Conservation (phyloP, 2,113 vertebrate genomes). For the Hypocryptadius cinnamomeus region DNA sequence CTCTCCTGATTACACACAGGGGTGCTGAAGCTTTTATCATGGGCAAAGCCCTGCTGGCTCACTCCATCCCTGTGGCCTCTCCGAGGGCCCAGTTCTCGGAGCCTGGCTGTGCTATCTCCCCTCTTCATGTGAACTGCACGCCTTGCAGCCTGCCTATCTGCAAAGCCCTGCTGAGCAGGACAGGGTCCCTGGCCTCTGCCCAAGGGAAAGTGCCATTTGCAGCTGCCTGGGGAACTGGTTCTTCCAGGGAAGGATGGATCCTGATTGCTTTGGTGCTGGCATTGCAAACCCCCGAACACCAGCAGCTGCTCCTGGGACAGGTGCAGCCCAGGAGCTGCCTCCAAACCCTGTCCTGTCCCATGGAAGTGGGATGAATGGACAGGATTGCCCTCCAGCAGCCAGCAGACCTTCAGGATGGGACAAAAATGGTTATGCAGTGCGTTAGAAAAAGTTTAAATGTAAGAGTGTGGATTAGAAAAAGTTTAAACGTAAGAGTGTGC, state of each 20-base stretch:
- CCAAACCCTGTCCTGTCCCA: not conserved
- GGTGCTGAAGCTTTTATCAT: conserved; percentile 31
- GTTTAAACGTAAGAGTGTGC: not conserved
- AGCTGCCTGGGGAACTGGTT: not conserved
- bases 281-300: not conserved
- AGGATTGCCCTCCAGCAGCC: not conserved
- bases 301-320: not conserved
- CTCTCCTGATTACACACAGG: conserved; percentile 34
- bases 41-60: conserved; percentile 35
- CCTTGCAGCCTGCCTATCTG: conserved; percentile 13
- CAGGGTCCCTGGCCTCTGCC: not conserved
- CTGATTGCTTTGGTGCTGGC: not conserved
- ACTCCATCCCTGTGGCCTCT: not conserved
- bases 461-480: not conserved
- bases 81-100: accelerated
- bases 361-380: not conserved
- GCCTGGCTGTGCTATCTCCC: not conserved
- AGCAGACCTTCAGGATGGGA: not conserved
- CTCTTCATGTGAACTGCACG: not conserved
- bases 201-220: not conserved
- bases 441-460: not conserved
- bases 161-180: not conserved
- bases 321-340: not conserved
- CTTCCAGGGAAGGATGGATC: not conserved
- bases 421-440: not conserved